Evolutionary conservation across 2,888 invertebrate genomes (phyloP), one percentile per base, ranked within the genome.

Genomic region (Drosophila robusta): DNA sequence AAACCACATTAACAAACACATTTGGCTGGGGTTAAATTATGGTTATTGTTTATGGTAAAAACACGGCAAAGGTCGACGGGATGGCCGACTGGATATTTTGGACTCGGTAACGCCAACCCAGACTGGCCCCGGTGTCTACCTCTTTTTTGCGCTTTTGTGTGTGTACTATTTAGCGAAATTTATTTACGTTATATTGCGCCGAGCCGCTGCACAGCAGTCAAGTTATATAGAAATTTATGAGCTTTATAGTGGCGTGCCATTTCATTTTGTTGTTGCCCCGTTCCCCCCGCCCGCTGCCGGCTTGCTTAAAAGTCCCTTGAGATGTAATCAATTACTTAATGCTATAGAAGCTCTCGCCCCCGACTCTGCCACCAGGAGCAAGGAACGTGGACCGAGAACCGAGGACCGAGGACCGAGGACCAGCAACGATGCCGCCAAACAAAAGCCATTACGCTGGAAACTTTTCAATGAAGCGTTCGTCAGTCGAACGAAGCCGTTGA

Each of bases 261-360:
- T 82, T 85, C 75, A 76, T 84, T 85, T 78, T 70, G 70, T 70
- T 80, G 70, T 56, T 50, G 57, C 24, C 26, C 44, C 34, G 26
- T 29, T 26, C 36, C 14, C 36, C 14, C 26, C 45, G 55, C 26
- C 46, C 45, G 72, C 54, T 57, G 70, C 49, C 63, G 61, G 83
- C 83, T 87, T 82, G 80, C 89, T 86, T 90, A 85, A 87, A 86
- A 90, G 82, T 91, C 91, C 90, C 91, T 78, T 72, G 91, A 91
- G 91, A 91, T 89, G 91, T 91, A 91, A 91, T 91, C 91, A 91
- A 91, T 91, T 91, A 91, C 91, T 91, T 91, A 91, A 88, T 90
- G 90, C 81, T 86, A 87, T 87, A 85, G 81, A 75, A 75, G 81
- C 62, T 72, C 62, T 29, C 47, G 26, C 49, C 47, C 60, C 58